A percentile compares a stretch with the other conserved stretches of the same genome.
Evolutionary conservation across 1,140 invertebrate genomes (phyloP).

Genomic region (Macrobrachium rosenbergii): DNA sequence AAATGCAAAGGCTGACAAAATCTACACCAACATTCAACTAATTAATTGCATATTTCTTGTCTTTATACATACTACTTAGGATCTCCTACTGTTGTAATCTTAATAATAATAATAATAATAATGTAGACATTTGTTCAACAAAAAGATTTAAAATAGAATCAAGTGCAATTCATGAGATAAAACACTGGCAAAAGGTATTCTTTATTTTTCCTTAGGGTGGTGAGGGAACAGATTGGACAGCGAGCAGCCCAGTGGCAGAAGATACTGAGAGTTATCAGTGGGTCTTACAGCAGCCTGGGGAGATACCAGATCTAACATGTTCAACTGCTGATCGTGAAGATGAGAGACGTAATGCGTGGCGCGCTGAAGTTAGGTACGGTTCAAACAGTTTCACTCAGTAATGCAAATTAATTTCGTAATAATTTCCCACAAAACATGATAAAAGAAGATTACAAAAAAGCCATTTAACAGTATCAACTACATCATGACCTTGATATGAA

Average conservation of each 20-base stretch:
- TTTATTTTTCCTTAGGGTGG: conserved; percentile 15
- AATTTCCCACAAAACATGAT: background rate
- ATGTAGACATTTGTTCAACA: too few relatives aligned
- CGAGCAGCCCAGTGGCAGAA: conserved; percentile 13
- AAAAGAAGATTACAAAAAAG: background rate
- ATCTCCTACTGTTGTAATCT: too few relatives aligned
- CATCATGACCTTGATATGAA: background rate
- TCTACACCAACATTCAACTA: too few relatives aligned
- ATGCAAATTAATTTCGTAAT: background rate
- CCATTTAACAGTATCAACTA: background rate
- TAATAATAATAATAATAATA: too few relatives aligned
- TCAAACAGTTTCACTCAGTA: background rate
- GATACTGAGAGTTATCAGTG: conserved; percentile 30
- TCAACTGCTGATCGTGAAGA: background rate
- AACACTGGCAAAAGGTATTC: background rate
- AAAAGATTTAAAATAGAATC: too few relatives aligned
- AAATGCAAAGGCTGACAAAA: too few relatives aligned
- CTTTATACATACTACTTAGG: too few relatives aligned
- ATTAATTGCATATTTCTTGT: too few relatives aligned
- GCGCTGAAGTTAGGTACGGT: conserved; percentile 59
- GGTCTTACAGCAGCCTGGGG: conserved; percentile 55
- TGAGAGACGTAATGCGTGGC: conserved; percentile 49
- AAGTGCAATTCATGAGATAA: too few relatives aligned
- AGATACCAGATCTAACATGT: conserved; percentile 41
- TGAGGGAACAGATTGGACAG: conserved; percentile 13